These are phyloP conservation scores for Podotricha telesiphe DNA, from an alignment of 2,888 invertebrate genomes.

Conservation along the genomic window DNA sequence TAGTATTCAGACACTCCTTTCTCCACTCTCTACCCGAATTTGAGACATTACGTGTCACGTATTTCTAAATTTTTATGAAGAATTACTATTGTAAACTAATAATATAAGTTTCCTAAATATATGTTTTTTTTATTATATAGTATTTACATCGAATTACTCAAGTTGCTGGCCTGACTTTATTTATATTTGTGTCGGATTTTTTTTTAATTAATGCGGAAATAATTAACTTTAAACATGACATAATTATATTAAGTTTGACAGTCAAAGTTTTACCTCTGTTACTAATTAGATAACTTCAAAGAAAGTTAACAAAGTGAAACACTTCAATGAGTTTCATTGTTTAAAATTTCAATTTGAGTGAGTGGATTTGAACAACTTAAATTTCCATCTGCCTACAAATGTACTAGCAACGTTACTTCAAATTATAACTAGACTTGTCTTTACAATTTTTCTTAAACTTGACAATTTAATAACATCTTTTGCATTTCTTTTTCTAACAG, in stretches of 20 bases:
- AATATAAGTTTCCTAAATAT: no score
- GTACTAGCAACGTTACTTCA: not conserved
- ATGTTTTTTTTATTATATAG: no score
- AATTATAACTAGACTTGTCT: not conserved
- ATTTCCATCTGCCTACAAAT: constrained; percentile 9
- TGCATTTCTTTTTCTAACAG: no score
- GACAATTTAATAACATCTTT: no score
- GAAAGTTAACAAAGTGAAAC: constrained; percentile 9
- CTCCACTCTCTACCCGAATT: no score
- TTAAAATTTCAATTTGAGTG: not conserved
- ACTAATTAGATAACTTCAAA: constrained; percentile 9
- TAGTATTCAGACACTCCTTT: no score
- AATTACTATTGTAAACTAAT: no score
- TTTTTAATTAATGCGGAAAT: not conserved
- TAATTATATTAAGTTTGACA: constrained; percentile 10
- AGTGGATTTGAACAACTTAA: constrained; percentile 10
- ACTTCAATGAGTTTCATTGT: not conserved
- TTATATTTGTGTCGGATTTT: not conserved
- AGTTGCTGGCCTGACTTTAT: not conserved
- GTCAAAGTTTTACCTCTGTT: not conserved
- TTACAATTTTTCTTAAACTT: no score
- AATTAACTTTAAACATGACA: not conserved
- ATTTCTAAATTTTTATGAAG: no score
- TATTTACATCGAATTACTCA: not conserved
- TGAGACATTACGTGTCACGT: no score